A percentile compares a stretch with the other conserved stretches of the same genome.
Conservation (phyloP, 2,888 invertebrate genomes). For the Phlogophora meticulosa region DNA sequence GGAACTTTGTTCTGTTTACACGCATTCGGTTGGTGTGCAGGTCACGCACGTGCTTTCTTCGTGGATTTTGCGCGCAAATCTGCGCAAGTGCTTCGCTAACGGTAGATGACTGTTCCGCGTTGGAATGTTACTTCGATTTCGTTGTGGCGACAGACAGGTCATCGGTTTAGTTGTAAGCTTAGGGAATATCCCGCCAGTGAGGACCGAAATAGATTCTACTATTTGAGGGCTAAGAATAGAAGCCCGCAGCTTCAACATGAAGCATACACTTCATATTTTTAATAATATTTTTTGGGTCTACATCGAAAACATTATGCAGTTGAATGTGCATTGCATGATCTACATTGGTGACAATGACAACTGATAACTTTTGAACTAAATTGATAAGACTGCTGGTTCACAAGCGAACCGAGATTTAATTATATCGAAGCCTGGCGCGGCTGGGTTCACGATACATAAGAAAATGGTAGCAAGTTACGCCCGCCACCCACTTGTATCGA, state of each 20-base stretch:
- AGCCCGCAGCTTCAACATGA: background rate
- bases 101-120: constrained; percentile 85
- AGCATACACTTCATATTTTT: too few relatives aligned
- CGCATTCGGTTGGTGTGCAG: constrained; percentile 80
- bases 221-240: constrained; percentile 19
- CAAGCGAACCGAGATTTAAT: constrained; percentile 7
- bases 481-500: constrained; percentile 47
- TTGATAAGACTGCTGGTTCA: constrained; percentile 24
- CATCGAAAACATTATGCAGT: constrained; percentile 20
- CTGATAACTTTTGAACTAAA: constrained; percentile 41
- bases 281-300: too few relatives aligned
- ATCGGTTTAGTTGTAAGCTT: constrained; percentile 50
- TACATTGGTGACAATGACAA: constrained; percentile 26
- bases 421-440: constrained; percentile 7
- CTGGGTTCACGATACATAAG: constrained; percentile 15
- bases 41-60: constrained; percentile 90
- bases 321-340: constrained; percentile 26
- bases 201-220: background rate
- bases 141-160: constrained; percentile 65
- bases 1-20: constrained; percentile 67
- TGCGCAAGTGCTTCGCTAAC: constrained; percentile 83
- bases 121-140: constrained; percentile 77
- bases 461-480: constrained; percentile 27
- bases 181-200: constrained; percentile 17
- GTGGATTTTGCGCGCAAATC: constrained; percentile 89